Evolutionary conservation across 2,888 invertebrate genomes (phyloP).

Genomic region (Drosophila subsilvestris): DNA sequence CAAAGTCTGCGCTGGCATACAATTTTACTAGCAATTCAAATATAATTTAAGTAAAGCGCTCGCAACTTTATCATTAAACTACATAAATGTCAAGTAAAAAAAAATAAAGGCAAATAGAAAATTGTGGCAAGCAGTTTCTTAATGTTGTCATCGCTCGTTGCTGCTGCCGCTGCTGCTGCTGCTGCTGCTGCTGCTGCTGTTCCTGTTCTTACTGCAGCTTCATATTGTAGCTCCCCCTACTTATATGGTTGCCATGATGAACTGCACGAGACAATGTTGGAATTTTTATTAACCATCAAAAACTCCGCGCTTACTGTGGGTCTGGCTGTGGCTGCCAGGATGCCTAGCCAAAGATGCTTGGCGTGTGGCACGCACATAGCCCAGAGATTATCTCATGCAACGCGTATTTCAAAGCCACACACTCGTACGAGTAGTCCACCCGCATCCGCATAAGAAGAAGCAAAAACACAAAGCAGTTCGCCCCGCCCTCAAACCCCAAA

Average conservation of each 20-base stretch:
- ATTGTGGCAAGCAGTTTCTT: slow-evolving; percentile 42
- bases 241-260: slow-evolving; percentile 67
- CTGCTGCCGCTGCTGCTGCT: too few relatives aligned
- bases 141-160: slow-evolving; percentile 51
- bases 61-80: background rate
- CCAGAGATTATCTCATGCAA: slow-evolving; percentile 75
- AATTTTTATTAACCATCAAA: slow-evolving; percentile 82
- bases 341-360: slow-evolving; percentile 50
- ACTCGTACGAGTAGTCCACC: background rate
- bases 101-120: slow-evolving; percentile 23
- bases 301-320: slow-evolving; percentile 56
- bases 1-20: slow-evolving; percentile 22
- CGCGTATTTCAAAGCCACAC: slow-evolving; percentile 61
- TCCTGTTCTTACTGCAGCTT: slow-evolving; percentile 22
- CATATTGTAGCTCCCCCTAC: slow-evolving; percentile 18
- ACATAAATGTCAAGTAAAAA: slow-evolving; percentile 17
- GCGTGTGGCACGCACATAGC: slow-evolving; percentile 77
- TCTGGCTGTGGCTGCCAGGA: slow-evolving; percentile 12
- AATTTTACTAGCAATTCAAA: slow-evolving; percentile 43
- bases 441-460: background rate
- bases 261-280: slow-evolving; percentile 80
- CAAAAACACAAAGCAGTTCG: slow-evolving; percentile 12
- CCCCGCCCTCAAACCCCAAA: slow-evolving; percentile 1
- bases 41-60: slow-evolving; percentile 11
- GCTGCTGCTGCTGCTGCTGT: too few relatives aligned